These are phyloP conservation scores for Chrysotoxum bicinctum DNA, from an alignment of 2,888 invertebrate species.

Conservation along the genomic window DNA sequence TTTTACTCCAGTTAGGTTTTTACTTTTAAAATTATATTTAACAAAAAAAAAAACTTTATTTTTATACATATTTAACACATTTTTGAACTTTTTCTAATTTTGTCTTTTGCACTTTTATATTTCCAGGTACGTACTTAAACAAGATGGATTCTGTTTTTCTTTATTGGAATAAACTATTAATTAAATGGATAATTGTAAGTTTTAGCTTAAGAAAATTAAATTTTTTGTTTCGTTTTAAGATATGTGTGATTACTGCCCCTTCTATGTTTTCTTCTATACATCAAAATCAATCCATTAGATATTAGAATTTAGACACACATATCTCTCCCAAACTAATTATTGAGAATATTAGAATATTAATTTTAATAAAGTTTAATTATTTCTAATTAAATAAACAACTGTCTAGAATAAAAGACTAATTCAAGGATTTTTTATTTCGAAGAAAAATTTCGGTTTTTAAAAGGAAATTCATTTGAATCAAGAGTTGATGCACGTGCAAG, in stretches of 20 bases:
- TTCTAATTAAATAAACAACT: too few relatives aligned
- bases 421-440: too few relatives aligned
- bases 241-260: conserved; percentile 1
- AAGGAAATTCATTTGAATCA: too few relatives aligned
- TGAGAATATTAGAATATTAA: too few relatives aligned
- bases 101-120: conserved; percentile 18
- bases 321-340: background rate
- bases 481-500: too few relatives aligned
- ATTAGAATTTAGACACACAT: conserved; percentile 10
- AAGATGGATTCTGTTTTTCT: conserved; percentile 27
- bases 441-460: too few relatives aligned
- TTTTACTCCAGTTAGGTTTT: conserved; percentile 10
- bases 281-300: background rate
- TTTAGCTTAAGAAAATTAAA: background rate
- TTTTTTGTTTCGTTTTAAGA: background rate
- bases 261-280: background rate
- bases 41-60: background rate
- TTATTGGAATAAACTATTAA: background rate
- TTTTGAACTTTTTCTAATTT: conserved; percentile 21
- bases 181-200: conserved; percentile 57
- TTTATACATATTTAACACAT: background rate
- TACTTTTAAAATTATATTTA: background rate
- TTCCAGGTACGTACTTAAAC: conserved; percentile 60
- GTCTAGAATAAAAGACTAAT: too few relatives aligned
- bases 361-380: too few relatives aligned